Evolutionary conservation across 2,113 vertebrate species (phyloP).

Genomic region (Microcebus jonahi): DNA sequence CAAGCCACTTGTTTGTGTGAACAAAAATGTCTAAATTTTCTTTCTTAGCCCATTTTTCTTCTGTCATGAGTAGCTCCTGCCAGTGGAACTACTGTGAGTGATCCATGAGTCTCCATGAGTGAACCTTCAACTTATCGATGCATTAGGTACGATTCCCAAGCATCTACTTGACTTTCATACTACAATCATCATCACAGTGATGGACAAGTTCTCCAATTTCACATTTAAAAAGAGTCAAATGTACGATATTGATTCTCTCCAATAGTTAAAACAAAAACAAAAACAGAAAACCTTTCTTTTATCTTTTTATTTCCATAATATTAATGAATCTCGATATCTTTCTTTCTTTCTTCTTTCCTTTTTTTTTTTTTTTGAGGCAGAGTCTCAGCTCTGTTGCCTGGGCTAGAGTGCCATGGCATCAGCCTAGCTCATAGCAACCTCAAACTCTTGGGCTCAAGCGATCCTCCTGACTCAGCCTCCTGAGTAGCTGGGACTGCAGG

Average conservation of each 20-base stretch:
- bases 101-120: neutral
- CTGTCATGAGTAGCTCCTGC: neutral
- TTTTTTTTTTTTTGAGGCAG: neutral
- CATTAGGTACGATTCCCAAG: neutral
- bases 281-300: neutral
- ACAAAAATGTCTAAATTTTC: neutral
- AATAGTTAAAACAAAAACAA: neutral
- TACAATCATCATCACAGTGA: neutral
- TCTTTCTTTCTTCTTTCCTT: slow-evolving; percentile 18
- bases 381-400: too few species aligned
- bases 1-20: neutral
- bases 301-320: neutral
- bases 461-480: too few species aligned
- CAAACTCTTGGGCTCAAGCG: too few species aligned
- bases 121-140: neutral
- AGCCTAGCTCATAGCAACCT: too few species aligned
- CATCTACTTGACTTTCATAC: neutral
- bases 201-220: neutral
- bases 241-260: neutral
- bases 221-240: neutral
- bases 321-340: neutral
- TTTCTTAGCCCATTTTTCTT: neutral
- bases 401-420: too few species aligned
- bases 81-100: neutral
- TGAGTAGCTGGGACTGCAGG: too few species aligned